Conservation (phyloP, 2,797 vertebrate genomes). For the Peromyscus melanophrys region DNA sequence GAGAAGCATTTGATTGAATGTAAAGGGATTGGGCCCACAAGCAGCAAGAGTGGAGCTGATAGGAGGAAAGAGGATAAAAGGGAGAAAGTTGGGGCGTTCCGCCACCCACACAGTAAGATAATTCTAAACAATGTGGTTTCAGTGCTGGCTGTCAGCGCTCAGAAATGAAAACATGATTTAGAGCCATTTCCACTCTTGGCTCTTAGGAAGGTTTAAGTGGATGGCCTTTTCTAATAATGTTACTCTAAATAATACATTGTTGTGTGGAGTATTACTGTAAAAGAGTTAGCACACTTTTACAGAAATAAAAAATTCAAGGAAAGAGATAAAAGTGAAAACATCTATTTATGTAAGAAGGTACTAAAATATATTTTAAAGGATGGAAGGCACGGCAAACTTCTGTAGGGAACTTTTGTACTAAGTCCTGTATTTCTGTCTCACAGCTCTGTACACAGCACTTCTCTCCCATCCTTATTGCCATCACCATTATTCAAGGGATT, state of each 20-base stretch:
- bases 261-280: neutral
- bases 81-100: neutral
- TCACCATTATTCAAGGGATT: neutral
- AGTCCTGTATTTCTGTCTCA: neutral
- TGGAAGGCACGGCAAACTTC: too few species aligned
- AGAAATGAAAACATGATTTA: constrained; percentile 24
- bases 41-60: neutral
- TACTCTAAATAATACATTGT: constrained; percentile 30
- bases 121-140: constrained; percentile 27
- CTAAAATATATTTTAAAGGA: neutral
- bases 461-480: neutral
- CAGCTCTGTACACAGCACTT: neutral
- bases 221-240: neutral
- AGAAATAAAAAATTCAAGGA: constrained; percentile 57
- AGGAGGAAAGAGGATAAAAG: neutral
- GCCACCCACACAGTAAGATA: neutral
- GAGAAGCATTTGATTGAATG: neutral
- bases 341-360: constrained; percentile 40
- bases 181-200: neutral
- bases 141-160: neutral
- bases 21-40: neutral
- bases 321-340: constrained; percentile 20
- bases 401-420: neutral
- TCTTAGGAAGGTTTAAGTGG: constrained; percentile 1
- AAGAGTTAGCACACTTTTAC: neutral